Base-by-base conservation (phyloP, 2,113 vertebrate species). In the Xiphophorus maculatus region DNA sequence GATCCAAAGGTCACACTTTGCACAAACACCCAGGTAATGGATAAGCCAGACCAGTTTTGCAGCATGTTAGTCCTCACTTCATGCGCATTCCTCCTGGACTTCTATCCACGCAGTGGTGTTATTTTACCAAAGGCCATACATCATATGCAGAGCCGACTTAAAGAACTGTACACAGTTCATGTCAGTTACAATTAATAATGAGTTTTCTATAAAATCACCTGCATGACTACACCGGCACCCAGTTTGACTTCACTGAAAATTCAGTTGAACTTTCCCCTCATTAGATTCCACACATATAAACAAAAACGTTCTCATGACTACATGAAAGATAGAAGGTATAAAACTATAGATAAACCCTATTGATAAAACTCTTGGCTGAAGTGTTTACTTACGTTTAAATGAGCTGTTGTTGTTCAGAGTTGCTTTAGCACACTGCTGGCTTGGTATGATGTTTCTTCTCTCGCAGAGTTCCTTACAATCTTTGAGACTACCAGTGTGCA, bases 391-490 rank as follows among this genome's bases (percentile, higher is more conserved):
- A 89, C 90, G 27, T 81, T 85, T 12, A 63, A 86, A 63, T 66
- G 37, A 77, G 76, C 35, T 74, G 51, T n/a, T 58, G 79, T 67
- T 69, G 69, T 72, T 82, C 25, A 77, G 72, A 69, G 80, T 66
- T 69, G 72, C 29, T 44, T 65, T 66, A 66, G 3, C 44, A 29
- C 71, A 72, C 82, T 75, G 60, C 74, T 76, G 86, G 27, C 84
- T 74, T 77, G 86, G 27, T 85, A 76, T 86, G 87, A 87, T 79
- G 81, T 81, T 85, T 71, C 87, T 83, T 17, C 75, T 61, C 60
- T 63, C 13, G 63, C 71, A 71, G 77, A 77, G 76, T 75, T 88
- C 77, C 84, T 83, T 86, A 84, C 89, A 88, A 83, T 88, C 79
- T 83, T 88, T 74, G 77, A 81, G 87, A 84, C 83, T 86, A 76